Percentiles rank a stretch among this genome's conserved stretches.
Conservation (phyloP, 2,888 invertebrate species). For the Cremastinae sp. region DNA sequence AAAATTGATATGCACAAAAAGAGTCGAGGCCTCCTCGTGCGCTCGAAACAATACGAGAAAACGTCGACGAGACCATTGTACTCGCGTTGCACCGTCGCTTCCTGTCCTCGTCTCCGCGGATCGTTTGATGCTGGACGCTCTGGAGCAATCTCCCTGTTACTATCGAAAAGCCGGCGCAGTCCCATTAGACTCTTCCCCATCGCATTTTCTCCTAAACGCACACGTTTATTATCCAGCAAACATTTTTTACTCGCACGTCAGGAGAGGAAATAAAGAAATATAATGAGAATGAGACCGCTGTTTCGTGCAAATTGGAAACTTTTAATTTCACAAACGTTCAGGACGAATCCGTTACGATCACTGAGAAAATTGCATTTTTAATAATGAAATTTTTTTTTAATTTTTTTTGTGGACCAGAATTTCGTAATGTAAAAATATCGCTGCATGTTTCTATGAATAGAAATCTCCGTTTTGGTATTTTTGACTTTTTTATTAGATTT, state of each 20-base stretch:
- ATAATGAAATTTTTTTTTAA: no score
- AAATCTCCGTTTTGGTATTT: no score
- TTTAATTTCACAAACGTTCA: no score
- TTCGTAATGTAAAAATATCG: no score
- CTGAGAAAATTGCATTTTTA: no score
- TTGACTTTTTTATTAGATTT: no score
- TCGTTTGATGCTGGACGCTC: constrained; percentile 59
- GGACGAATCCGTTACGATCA: no score
- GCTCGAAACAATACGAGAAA: constrained; percentile 70
- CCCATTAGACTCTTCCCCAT: constrained; percentile 53
- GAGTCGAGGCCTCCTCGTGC: constrained; percentile 63
- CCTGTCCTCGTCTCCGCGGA: constrained; percentile 59
- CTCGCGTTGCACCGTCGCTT: constrained; percentile 65
- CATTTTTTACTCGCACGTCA: constrained; percentile 52
- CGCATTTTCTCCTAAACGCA: constrained; percentile 13
- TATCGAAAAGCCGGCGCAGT: constrained; percentile 57
- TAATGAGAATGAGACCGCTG: constrained; percentile 16
- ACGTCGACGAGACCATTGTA: constrained; percentile 69
- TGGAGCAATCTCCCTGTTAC: constrained; percentile 38
- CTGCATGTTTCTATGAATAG: no score
- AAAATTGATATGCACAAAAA: constrained; percentile 24
- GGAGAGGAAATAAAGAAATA: constrained; percentile 6
- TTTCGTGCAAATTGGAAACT: constrained; percentile 34
- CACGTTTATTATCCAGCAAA: constrained; percentile 36
- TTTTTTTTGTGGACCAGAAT: no score